Base-by-base conservation (phyloP, 2,888 invertebrate genomes). In the Spodoptera picta region DNA sequence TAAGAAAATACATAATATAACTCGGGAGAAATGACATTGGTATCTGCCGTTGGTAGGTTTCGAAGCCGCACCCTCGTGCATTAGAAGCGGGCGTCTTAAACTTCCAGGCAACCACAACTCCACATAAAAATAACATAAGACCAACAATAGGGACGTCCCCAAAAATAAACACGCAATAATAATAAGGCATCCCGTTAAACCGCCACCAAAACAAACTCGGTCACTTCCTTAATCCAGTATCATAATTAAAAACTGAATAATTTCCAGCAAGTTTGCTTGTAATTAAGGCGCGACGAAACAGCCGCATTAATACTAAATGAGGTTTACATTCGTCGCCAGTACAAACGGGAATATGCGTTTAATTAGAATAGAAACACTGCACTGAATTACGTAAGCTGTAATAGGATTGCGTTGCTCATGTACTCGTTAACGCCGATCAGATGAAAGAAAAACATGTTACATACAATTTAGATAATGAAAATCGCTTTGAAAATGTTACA, bases 191-290 rank as follows among this genome's bases (percentile, higher is more conserved):
- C 36, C 36, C 36, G 7, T 7, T 9, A 36, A 31, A 36, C 36
- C 36, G 9, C 6, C 36, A 36, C 51, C 42, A 60, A 64, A 51
- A 62, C 64, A 45, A 61, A 55, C 63, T 50, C 64, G 64, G 67
- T 63, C 65, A 69, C 66, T 81, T 77, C 74, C 75, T 82, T 78
- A 72, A 78, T 75, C 77, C 76, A 55, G 65, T 75, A 79, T 78
- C 82, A 79, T 83, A 83, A 83, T 83, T 79, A 83, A 83, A 81
- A 83, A 81, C 79, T 83, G 80, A 83, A 83, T 83, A 81, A 83
- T 83, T 83, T 62, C 58, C 71, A 76, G 67, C 76, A 75, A 77
- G 77, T 79, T 77, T 63, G 79, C 73, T 71, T 66, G 77, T 79
- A 82, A 83, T 83, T 81, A 83, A 76, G 73, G 70, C 73, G 75